Evolutionary conservation across 2,797 vertebrate genomes (phyloP), one percentile per base, ranked within the genome.

Genomic region (Arremon aurantiirostris): DNA sequence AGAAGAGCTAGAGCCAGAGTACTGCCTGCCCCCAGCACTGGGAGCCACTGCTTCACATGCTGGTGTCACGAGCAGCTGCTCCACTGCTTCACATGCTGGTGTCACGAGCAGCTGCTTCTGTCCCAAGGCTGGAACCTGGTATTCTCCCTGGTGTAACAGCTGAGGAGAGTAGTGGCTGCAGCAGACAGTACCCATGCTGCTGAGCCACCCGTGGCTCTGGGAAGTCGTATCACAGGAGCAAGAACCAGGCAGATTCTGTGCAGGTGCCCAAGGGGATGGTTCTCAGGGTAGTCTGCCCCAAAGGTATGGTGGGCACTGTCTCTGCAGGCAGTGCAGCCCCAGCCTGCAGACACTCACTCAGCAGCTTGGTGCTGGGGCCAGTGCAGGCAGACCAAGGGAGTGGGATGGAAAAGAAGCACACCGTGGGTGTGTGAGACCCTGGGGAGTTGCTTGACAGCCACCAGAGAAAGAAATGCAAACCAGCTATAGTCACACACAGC

Each of bases 271-370:
- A 0, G 26, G 35, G 39, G n/a, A 80, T 1, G 0, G n/a, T 39
- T 71, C 44, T 24, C 41, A 14, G 10, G 26, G 8, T 14, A 37
- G 26, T 11, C 24, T 37, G 47, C n/a, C 35, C 16, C 59, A 46
- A 34, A 37, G 28, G 46, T 32, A n/a, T 1, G 1, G 4, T 0
- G 0, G 13, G 32, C 2, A 2, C 12, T 8, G 41, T 22, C 47
- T 46, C 37, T 47, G 59, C 50, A 19, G 56, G 47, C 47, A 63
- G 21, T 3, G 3, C 32, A 49, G 66, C 55, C 34, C 66, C 6
- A 14, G 60, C 56, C 23, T 7, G 20, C 1, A 12, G 34, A 49
- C 1, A 3, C 34, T 60, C 50, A 56, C 12, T 24, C 0, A 1
- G 55, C 35, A 77, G 61, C 53, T 63, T 44, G 34, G 19, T 26